Percentiles rank a stretch among this genome's conserved stretches.
Evolutionary conservation across 2,888 invertebrate species (phyloP).

Genomic region (Rutpela maculata): DNA sequence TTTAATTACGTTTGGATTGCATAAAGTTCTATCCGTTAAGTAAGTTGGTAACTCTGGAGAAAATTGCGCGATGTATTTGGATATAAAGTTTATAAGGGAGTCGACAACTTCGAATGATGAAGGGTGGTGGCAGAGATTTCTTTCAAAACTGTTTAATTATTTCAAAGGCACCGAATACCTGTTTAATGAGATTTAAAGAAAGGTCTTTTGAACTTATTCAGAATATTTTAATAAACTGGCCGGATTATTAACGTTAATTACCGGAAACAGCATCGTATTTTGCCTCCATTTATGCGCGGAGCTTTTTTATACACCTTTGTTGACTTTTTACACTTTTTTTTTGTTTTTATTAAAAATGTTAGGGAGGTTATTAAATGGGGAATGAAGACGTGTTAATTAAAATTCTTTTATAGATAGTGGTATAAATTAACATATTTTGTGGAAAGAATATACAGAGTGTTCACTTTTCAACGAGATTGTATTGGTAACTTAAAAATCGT

Average conservation of each 20-base stretch:
- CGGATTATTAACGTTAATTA: conserved; percentile 56
- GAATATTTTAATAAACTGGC: conserved; percentile 54
- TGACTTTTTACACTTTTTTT: neutral
- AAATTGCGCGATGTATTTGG: conserved; percentile 36
- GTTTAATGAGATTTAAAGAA: conserved; percentile 56
- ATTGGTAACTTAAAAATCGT: too few species aligned
- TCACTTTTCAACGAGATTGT: too few species aligned
- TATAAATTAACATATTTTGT: neutral
- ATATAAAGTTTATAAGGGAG: conserved; percentile 45
- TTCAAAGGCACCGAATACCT: conserved; percentile 48
- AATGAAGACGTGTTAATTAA: neutral
- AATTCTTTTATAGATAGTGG: neutral
- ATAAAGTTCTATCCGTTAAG: conserved; percentile 52
- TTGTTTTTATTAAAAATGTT: neutral
- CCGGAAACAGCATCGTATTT: conserved; percentile 43
- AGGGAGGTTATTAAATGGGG: neutral
- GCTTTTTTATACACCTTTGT: conserved; percentile 3
- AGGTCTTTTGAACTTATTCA: conserved; percentile 50
- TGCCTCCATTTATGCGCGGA: conserved; percentile 11
- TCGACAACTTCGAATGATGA: conserved; percentile 32
- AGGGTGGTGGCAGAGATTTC: conserved; percentile 43
- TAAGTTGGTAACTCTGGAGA: conserved; percentile 45
- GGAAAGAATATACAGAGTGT: too few species aligned
- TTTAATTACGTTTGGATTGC: conserved; percentile 57
- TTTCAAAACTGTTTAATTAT: conserved; percentile 52